Base-by-base conservation (phyloP, 2,113 vertebrate species). In the Epinephelus moara region DNA sequence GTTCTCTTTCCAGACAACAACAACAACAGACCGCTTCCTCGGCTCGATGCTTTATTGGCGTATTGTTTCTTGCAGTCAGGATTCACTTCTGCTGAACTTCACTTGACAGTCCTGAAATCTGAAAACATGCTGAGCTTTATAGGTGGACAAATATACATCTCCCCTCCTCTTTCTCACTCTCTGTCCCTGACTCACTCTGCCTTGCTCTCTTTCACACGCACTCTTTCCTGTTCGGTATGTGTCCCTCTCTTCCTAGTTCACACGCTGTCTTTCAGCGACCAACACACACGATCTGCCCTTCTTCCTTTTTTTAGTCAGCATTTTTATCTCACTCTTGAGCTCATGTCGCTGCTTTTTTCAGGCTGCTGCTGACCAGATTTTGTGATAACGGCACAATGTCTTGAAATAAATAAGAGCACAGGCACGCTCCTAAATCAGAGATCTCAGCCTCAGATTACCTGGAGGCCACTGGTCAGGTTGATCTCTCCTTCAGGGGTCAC, bases 1-100 rank as follows among this genome's bases (percentile, higher is more conserved):
- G 37, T 64, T 49, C 25, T 70, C 52, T 21, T 73, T 64, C 23
- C 63, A 6, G 33, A 37, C 33, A 37, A 30, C 42, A 63, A 49
- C 78, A 77, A 55, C 59, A 56, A 45, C 68, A 61, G 30, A 62
- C 64, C 50, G 68, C 72, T 50, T 87, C 76, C 68, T 82, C 33
- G 37, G 55, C 72, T 49, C 69, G 80, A 79, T 49, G 50, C 61
- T 89, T 85, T 80, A 84, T 84, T 79, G 67, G 27, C 50, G 45
- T 66, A 80, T 56, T 80, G 53, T 76, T 72, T 87, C 78, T 80
- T 74, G 53, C 77, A 70, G 66, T 18, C 69, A 55, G 63, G 83
- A 80, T 80, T 89, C 73, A 88, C 81, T 86, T 91, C 85, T 86
- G 83, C 76, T 85, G 33, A 83, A 67, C 68, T 42, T 52, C 4